Percentiles rank a stretch among this genome's conserved stretches.
phyloP scores from a whole-genome alignment of 2,888 invertebrate species.

The Mesorhabditis spiculigera region DNA sequence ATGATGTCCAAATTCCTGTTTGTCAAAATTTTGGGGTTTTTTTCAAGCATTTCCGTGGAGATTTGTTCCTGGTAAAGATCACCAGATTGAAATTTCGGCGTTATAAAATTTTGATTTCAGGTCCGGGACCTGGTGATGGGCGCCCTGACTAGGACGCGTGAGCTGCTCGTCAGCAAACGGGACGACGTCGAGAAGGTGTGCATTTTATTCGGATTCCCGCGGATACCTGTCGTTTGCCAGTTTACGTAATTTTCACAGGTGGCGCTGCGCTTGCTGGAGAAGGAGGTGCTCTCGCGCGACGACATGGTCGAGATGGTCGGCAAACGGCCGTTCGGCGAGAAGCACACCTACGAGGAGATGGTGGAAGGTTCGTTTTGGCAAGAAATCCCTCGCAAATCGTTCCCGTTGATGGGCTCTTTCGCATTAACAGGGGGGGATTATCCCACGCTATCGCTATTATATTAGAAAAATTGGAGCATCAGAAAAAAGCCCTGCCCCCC shows the following conservation, averaged over 20 bases:
- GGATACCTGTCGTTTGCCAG: not conserved
- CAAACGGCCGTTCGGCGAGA: conserved; percentile 90
- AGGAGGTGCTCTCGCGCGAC: conserved; percentile 88
- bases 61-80: too few species aligned
- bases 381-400: too few species aligned
- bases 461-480: not conserved
- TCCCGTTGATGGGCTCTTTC: too few species aligned
- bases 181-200: conserved; percentile 77
- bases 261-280: conserved; percentile 82
- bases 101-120: conserved; percentile 17
- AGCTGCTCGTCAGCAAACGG: conserved; percentile 76
- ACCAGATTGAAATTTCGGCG: not conserved
- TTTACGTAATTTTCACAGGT: conserved; percentile 66
- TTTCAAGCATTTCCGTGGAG: too few species aligned
- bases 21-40: too few species aligned
- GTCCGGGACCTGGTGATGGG: conserved; percentile 74
- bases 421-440: not conserved
- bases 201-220: not conserved
- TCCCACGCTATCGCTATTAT: not conserved
- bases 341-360: conserved; percentile 98
- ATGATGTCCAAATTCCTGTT: too few species aligned
- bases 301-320: conserved; percentile 97
- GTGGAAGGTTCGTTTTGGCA: conserved; percentile 66
- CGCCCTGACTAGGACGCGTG: conserved; percentile 78
- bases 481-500: too few species aligned